phyloP scores from a whole-genome alignment of 2,113 vertebrate genomes.

The Odontesthes bonariensis region DNA sequence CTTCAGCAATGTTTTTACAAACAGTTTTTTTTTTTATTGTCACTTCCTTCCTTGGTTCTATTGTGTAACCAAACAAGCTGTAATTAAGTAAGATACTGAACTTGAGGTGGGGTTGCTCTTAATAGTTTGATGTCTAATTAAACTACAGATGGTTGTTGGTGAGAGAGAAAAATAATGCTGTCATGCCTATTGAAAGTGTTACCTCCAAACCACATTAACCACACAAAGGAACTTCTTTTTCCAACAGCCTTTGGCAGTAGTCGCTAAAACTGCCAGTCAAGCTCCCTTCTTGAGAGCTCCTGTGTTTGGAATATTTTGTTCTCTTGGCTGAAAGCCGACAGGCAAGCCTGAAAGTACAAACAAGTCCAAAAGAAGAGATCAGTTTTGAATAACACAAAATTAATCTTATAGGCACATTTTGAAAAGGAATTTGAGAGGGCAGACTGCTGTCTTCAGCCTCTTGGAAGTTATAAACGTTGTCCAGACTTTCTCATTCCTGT shows the following conservation, averaged over 20 bases:
- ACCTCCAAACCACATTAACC: constrained; percentile 32
- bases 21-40: constrained; percentile 15
- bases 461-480: constrained; percentile 75
- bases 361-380: constrained; percentile 58
- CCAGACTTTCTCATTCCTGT: constrained; percentile 76
- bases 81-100: constrained; percentile 37
- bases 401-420: constrained; percentile 59
- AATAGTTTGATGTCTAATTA: constrained; percentile 51
- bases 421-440: constrained; percentile 51
- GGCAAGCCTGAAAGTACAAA: constrained; percentile 37
- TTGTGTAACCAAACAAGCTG: constrained; percentile 43
- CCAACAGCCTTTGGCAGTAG: constrained; percentile 14
- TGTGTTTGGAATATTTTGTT: constrained; percentile 52
- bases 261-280: constrained; percentile 43
- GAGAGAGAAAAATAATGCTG: background rate
- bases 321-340: constrained; percentile 22
- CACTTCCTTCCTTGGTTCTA: constrained; percentile 30
- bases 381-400: constrained; percentile 70
- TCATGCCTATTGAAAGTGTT: constrained; percentile 5
- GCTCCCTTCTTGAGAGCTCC: constrained; percentile 41
- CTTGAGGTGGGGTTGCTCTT: constrained; percentile 20
- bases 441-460: constrained; percentile 65
- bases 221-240: constrained; percentile 12
- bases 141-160: constrained; percentile 28
- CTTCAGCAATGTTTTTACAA: constrained; percentile 48